A percentile compares a stretch with the other conserved stretches of the same genome.
Evolutionary conservation across 2,888 invertebrate genomes (phyloP).

Genomic region (Tigriopus californicus): DNA sequence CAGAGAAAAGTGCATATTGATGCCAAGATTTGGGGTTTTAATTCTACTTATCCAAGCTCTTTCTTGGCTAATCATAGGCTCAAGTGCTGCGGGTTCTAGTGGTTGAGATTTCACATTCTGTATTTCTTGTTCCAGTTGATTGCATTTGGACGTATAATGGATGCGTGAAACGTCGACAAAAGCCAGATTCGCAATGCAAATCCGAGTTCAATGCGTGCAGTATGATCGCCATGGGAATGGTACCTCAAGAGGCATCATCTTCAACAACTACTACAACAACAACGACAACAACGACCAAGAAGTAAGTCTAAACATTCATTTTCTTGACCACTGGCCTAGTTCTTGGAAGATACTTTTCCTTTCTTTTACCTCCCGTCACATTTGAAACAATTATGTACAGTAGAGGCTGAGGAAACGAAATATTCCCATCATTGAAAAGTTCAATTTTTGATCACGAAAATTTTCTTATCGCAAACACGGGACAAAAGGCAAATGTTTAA

Average conservation of each 20-base stretch:
- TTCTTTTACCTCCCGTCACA: background rate
- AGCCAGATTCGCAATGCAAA: constrained; percentile 4
- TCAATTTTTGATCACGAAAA: too few relatives aligned
- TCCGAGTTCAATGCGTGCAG: background rate
- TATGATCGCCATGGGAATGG: background rate
- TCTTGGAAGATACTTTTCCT: background rate
- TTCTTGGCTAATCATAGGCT: too few relatives aligned
- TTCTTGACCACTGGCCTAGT: too few relatives aligned
- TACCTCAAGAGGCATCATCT: too few relatives aligned
- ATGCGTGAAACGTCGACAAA: background rate
- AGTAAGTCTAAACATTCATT: background rate
- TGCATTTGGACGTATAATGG: background rate
- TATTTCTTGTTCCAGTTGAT: background rate
- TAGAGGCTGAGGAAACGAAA: background rate
- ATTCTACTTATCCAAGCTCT: too few relatives aligned
- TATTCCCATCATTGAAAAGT: too few relatives aligned
- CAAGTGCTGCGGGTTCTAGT: too few relatives aligned
- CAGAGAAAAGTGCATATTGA: too few relatives aligned
- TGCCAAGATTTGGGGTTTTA: too few relatives aligned
- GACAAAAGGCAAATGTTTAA: too few relatives aligned
- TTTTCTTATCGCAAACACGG: too few relatives aligned
- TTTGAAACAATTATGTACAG: background rate
- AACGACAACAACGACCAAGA: background rate
- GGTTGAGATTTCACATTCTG: background rate
- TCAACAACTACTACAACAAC: background rate